Base-by-base conservation (phyloP, 2,888 invertebrate species). In the Dryococelus australis region DNA sequence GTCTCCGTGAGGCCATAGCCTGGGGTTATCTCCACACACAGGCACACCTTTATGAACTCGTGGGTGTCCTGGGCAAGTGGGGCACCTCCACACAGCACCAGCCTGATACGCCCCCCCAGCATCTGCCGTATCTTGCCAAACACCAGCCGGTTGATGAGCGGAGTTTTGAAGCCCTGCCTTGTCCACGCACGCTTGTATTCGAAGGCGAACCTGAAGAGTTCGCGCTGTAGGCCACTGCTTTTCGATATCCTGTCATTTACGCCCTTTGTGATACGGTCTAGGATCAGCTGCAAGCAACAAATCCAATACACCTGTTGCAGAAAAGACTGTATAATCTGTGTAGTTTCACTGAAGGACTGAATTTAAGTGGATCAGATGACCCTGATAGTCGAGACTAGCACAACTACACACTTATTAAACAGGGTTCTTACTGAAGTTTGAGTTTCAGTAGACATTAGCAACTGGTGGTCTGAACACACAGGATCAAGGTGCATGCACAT, bases 1-100 rank as follows among this genome's bases (percentile, higher is more conserved):
- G 99, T 98, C 94, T 99, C 99, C 0, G 99, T 99, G 89, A 99
- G 95, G 1, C 99, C 99, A 93, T 99, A 99, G 86, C 99, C 99
- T 91, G 98, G 98, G 88, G 97, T 95, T 83, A 99, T 96, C 89
- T 96, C 96, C 89, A 97, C 96, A 92, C 99, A 98, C 89, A 99
- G 94, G 92, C 98, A 98, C 88, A 97, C 95, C 92, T 97, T 96
- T 90, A 98, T 97, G 93, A 99, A 98, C 91, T 97, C 95, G 92
- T 99, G 99, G 20, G 99, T 99, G 92, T 99, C 99, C 0, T 98
- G 96, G 10, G 98, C 97, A 28, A 99, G 94, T 0, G 99, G 99
- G 35, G 99, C 99, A 88, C 99, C 99, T 88, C 99, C 99, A 13
- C 96, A 95, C 91, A 99, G 95, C 93, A 99, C 96, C 90, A 98